Evolutionary conservation across 2,797 vertebrate species (phyloP), one percentile per base, ranked within the genome.

Genomic region (Sciurus carolinensis): DNA sequence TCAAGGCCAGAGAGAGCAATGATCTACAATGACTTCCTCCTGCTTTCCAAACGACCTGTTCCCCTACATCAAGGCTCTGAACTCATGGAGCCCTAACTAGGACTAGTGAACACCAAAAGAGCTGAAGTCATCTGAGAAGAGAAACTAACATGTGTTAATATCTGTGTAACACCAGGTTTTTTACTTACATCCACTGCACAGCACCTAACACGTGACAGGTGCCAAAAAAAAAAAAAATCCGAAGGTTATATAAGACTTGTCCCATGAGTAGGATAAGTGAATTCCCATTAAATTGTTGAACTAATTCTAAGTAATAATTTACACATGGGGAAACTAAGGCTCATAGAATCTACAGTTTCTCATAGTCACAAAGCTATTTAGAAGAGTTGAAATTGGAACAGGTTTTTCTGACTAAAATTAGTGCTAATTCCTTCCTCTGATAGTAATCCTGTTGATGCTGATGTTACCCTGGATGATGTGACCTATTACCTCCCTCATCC

Each of bases 241-340:
- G 4, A 94, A 64, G 18, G 62, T 96, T 93, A 87, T 88, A 62
- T 86, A 95, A 93, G 69, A 80, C 22, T 72, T 73, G 44, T 90
- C 4, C 26, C 91, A 77, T 71, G 59, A 95, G 85, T 69, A 33
- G n/a, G 50, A 12, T 79, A 52, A 87, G 90, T 87, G 64, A 96
- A 80, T 90, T 95, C 28, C 22, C 94, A 84, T 91, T 96, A 87
- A 90, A 97, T 50, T 71, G 30, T 77, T 94, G 67, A 59, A 84
- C 79, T 47, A 94, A 82, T 93, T 90, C 79, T 72, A 83, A 90
- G 82, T 71, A 88, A 96, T 62, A 22, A 72, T 47, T 96, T 79
- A 39, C 47, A 73, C 36, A 4, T 1, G 18, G 81, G 72, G 33
- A 96, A 93, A 91, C 66, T 83, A 82, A 96, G 73, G 39, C 72